Base-by-base conservation (phyloP, 2,797 vertebrate genomes). In the Garrulus glandarius region DNA sequence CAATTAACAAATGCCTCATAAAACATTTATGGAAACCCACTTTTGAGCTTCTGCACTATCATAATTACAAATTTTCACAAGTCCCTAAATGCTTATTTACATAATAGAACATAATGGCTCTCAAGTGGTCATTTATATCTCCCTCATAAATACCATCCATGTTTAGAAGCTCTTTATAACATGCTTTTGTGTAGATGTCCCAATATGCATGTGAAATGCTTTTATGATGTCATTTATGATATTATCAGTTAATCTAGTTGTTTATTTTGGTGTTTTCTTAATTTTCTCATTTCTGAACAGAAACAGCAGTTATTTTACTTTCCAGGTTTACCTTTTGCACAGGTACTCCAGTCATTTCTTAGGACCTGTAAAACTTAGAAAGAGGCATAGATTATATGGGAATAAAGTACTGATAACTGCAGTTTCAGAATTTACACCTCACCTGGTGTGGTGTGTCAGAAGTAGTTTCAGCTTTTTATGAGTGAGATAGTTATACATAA, bases 51-150 rank as follows among this genome's bases (percentile, higher is more conserved):
- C 43, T 75, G 30, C 32, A 22, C 26, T 57, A 64, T 43, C 60
- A 59, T 75, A 81, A 93, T 89, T 75, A 71, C 15, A 53, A 84
- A 61, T 71, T 94, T 95, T 87, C n/a, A 37, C 4, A 93, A 89
- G 68, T 68, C 82, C 21, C 37, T 94, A 67, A 89, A 92, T 75
- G 46, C 32, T 77, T 86, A 50, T 90, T 95, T 88, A 81, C 84
- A 27, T 90, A 86, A 86, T 61, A 93, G 57, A 84, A 27, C 15
- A 32, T 59, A 81, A 96, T 81, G 69, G 43, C 16, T 90, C 79
- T 91, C 76, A 80, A 78, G 36, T 21, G 69, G 50, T 87, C 68
- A 64, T 75, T 93, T 75, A 43, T 39, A 65, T 30, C 49, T 75
- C 39, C 27, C 36, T 90, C 22, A 56, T 57, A 87, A 74, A 81